Evolutionary conservation across 1,140 invertebrate genomes (phyloP), one percentile per base, ranked within the genome.

Genomic region (Bombus vancouverensis): DNA sequence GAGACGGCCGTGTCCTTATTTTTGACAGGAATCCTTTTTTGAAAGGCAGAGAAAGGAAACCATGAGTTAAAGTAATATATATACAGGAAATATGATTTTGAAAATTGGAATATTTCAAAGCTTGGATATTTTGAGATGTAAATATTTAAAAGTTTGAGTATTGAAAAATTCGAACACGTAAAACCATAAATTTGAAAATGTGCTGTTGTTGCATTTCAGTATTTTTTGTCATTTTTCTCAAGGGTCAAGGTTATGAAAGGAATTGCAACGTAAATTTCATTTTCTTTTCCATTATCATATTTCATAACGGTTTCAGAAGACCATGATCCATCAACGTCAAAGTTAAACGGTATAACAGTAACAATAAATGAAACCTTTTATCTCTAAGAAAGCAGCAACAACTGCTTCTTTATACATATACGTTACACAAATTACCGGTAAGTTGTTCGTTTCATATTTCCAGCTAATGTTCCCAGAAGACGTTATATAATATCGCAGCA

Each of bases 341-440:
- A 53, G 6, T 22, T 53, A 53, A 53, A 53, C 47, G 18, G 47
- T 53, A 53, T 53, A 53, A 53, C 47, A 53, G 3, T 15, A 66
- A 66, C n/a, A 66, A 66, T 66, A n/a, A 53, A 76, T 1, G 34
- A 76, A 22, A 18, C 28, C 34, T 13, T 18, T 6, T 32, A 32
- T 66, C 12, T 53, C 47, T 12, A 74, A 22, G 13, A 1, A 37
- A 13, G 25, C 2, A 59, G 8, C 18, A n/a, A 28, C 12, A 25
- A 62, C 8, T 47, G 53, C 9, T 39, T 39, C 22, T 71, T 6
- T 28, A 39, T 34, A 39, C 22, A 22, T 37, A 37, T 39, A 70
- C 22, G 32, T 71, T 28, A 28, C 68, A 28, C 22, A 71, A 71
- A 71, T 71, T 71, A 71, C 68, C 66, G 34, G 68, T 70, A 70